A percentile compares a stretch with the other conserved stretches of the same genome.
Evolutionary conservation across 2,113 vertebrate species (phyloP).

Genomic region (Aramus guarauna): DNA sequence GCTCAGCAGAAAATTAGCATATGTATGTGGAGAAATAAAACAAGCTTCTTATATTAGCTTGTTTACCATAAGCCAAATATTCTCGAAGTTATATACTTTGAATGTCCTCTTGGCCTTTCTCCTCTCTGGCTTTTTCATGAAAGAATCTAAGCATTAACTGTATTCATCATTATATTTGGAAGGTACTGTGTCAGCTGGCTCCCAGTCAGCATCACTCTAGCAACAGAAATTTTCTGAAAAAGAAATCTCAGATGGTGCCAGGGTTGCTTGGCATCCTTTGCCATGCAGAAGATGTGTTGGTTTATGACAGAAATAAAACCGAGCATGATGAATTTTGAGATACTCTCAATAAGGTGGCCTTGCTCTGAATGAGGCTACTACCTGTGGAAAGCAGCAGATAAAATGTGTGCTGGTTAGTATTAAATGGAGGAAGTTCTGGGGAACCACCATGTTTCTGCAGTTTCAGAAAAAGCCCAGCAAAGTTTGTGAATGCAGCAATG

Average conservation of each 20-base stretch:
- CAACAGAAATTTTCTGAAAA: constrained; percentile 42
- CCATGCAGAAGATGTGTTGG: constrained; percentile 26
- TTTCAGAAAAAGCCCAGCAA: background rate
- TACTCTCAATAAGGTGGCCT: background rate
- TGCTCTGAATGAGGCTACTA: background rate
- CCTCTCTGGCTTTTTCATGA: background rate
- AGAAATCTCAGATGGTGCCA: constrained; percentile 30
- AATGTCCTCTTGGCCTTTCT: constrained; percentile 2
- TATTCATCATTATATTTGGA: constrained; percentile 33
- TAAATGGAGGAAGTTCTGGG: background rate
- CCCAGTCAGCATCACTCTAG: constrained; percentile 47
- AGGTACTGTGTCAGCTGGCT: constrained; percentile 47
- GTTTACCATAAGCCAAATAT: background rate
- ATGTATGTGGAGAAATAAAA: background rate
- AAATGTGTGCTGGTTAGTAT: background rate
- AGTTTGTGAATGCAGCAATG: background rate
- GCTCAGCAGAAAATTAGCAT: constrained; percentile 11
- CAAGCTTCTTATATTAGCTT: background rate
- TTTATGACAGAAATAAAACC: constrained; percentile 48
- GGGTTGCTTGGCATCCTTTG: constrained; percentile 36
- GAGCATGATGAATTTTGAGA: background rate
- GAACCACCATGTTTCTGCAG: background rate
- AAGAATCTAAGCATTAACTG: constrained; percentile 9
- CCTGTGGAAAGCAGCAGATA: background rate
- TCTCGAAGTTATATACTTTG: background rate